Evolutionary conservation across 2,888 invertebrate genomes (phyloP), one percentile per base, ranked within the genome.

Genomic region (Choreutis nemorana): DNA sequence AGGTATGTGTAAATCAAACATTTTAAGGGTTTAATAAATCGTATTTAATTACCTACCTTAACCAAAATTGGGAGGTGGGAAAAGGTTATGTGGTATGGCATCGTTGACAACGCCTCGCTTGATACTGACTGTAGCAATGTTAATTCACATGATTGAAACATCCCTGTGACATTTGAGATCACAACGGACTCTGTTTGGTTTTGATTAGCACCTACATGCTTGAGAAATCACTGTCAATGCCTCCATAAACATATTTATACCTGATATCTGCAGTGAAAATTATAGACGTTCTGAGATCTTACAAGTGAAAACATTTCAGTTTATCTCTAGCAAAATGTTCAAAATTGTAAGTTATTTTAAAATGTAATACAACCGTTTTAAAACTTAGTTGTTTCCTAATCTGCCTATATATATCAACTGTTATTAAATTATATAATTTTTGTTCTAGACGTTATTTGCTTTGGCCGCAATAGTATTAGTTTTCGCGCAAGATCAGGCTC

Each of bases 91-190:
- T n/a, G n/a, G n/a, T n/a, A n/a, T n/a, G n/a, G n/a, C n/a, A n/a
- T n/a, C n/a, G n/a, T n/a, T n/a, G n/a, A n/a, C n/a, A n/a, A n/a
- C n/a, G n/a, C n/a, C n/a, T n/a, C n/a, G n/a, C n/a, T n/a, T n/a
- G n/a, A n/a, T n/a, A n/a, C n/a, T n/a, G n/a, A n/a, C n/a, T n/a
- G n/a, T n/a, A n/a, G n/a, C n/a, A 24, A 8, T 18, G 14, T 65
- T 60, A 71, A 62, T 71, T 68, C 64, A 65, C 65, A 65, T 72
- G 64, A 71, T 72, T 68, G 55, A 68, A 68, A 62, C 68, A 72
- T 59, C 63, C 52, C 59, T 48, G 70, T 58, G 70, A 63, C 63
- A 53, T 59, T 62, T 61, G 68, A 64, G 64, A 65, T 68, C 66
- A 61, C 60, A 66, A 67, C 56, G 68, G 71, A 70, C 67, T 67